Evolutionary conservation across 2,113 vertebrate genomes (phyloP), one percentile per base, ranked within the genome.

Genomic region (Fulmarus glacialis): DNA sequence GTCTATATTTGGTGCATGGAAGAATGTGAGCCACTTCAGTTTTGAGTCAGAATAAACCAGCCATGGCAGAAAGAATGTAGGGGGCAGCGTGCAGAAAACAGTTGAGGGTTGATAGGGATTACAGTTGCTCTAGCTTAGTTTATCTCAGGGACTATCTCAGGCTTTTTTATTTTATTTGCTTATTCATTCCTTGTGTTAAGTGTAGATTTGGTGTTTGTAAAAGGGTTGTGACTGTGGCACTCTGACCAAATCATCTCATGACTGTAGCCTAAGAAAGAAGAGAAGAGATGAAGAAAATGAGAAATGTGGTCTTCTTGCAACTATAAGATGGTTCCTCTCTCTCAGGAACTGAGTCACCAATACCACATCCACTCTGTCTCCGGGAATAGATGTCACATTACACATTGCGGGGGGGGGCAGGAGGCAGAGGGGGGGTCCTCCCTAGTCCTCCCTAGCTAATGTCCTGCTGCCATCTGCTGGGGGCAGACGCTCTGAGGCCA

Each of bases 391-490:
- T 89, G 90, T 73, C 75, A 38, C 38, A 63, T 86, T 32, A 47
- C 19, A 18, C 4, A 3, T 8, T 0, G 53, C 2, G 43, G 53
- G 40, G 43, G 15, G 52, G 6, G 2, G 32, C 27, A 24, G 58
- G 71, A 21, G 27, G 14, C 6, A 34, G 3, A 34, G 3, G 2
- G 7, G 6, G 63, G 45, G 8, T 85, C n/a, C n/a, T n/a, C n/a
- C n/a, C n/a, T n/a, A n/a, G 52, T 89, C 30, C 26, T 74, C 22
- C 34, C 55, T 34, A 47, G 43, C 52, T 93, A 30, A 79, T 85
- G 52, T 91, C 86, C 94, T 98, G 96, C 96, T 97, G 96, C 97
- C 96, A 94, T 82, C 97, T 97, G 92, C 95, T 93, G 96, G 96
- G 86, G 29, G 12, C 21, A 32, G 27, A 7, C 11, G 22, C 24